These are phyloP conservation scores for Ivindomyrus marchei DNA, from an alignment of 2,113 vertebrate genomes.

Conservation along the genomic window DNA sequence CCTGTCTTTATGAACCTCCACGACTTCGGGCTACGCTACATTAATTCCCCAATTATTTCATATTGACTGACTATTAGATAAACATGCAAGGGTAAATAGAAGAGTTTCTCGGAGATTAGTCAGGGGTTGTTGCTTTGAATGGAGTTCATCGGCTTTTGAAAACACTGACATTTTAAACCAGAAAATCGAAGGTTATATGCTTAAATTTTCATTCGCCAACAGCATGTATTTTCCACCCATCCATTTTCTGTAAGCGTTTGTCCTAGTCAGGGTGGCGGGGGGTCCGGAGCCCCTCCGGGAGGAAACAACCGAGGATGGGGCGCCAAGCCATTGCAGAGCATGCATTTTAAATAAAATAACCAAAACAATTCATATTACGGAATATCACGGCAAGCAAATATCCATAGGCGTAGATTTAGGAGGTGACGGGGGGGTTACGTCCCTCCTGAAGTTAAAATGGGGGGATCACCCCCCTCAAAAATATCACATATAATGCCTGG, in stretches of 20 bases:
- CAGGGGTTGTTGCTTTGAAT: slow-evolving; percentile 5
- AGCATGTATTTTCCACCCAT: not conserved
- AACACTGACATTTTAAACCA: not conserved
- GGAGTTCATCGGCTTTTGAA: not conserved
- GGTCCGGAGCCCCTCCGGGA: not conserved
- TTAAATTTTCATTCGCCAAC: not conserved
- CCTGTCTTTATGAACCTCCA: slow-evolving; percentile 25
- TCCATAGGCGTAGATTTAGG: too few species aligned
- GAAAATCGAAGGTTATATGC: not conserved
- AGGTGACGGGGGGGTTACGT: too few species aligned
- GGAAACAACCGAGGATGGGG: not conserved
- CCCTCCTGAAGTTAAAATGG: too few species aligned
- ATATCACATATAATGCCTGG: too few species aligned
- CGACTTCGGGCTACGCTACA: slow-evolving; percentile 25
- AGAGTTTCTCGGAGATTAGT: slow-evolving; percentile 23
- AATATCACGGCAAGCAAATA: not conserved
- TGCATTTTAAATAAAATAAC: not conserved
- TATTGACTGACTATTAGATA: slow-evolving; percentile 48
- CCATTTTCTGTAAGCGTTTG: not conserved
- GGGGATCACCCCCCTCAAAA: too few species aligned
- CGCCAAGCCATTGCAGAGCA: not conserved
- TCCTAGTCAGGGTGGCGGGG: not conserved
- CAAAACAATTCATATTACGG: not conserved
- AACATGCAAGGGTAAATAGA: slow-evolving; percentile 12
- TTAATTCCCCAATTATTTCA: slow-evolving; percentile 41